Evolutionary conservation across 2,888 invertebrate species (phyloP).

Genomic region (Tromatobia lineatoria): DNA sequence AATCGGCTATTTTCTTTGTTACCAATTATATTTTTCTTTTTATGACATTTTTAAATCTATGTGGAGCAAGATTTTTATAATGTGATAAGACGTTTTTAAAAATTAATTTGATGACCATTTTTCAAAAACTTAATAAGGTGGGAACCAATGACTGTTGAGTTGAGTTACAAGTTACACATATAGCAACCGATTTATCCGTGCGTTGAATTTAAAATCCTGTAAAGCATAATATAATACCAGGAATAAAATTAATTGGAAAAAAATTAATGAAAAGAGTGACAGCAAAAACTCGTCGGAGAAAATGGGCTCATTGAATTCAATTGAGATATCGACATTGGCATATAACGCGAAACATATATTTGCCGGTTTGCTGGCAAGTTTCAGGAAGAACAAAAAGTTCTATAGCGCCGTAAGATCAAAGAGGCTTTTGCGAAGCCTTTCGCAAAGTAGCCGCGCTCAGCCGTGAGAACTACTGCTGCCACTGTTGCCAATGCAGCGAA

Average conservation of each 20-base stretch:
- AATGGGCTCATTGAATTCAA: constrained; percentile 59
- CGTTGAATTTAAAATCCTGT: neutral
- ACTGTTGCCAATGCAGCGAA: constrained; percentile 13
- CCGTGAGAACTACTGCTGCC: constrained; percentile 60
- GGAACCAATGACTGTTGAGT: too few species aligned
- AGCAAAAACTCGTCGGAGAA: constrained; percentile 25
- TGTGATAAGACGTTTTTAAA: too few species aligned
- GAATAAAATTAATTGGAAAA: neutral
- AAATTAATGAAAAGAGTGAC: constrained; percentile 2
- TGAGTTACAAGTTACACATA: neutral
- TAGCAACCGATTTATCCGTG: neutral
- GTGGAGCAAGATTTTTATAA: too few species aligned
- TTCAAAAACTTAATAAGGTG: too few species aligned
- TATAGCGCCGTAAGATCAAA: constrained; percentile 62
- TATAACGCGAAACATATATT: constrained; percentile 17
- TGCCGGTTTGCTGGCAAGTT: constrained; percentile 28
- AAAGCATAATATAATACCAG: neutral
- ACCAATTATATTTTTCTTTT: too few species aligned
- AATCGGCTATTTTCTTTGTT: too few species aligned
- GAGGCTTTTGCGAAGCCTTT: constrained; percentile 53
- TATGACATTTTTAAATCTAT: too few species aligned
- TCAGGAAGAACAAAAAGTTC: constrained; percentile 61
- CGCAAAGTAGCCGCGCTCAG: constrained; percentile 27
- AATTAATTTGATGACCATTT: too few species aligned
- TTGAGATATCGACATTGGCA: constrained; percentile 61